These are phyloP conservation scores for Sebastes melanostomus DNA, from an alignment of 2,797 vertebrate genomes.

Conservation along the genomic window DNA sequence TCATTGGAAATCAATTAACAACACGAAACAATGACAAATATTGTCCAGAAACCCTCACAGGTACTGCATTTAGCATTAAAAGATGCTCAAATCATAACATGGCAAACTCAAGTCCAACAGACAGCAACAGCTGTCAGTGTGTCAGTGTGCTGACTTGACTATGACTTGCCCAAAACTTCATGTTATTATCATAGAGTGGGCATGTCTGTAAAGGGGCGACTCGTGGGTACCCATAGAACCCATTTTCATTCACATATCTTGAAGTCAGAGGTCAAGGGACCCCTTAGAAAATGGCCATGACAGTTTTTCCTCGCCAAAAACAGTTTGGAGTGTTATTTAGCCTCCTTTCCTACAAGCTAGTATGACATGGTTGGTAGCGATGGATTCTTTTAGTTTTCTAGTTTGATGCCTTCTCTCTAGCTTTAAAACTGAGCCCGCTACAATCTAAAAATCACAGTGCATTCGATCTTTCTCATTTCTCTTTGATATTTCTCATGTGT, in stretches of 20 bases:
- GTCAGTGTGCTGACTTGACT: background rate
- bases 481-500: background rate
- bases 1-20: too few species aligned
- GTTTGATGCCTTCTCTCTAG: background rate
- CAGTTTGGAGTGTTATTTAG: too few species aligned
- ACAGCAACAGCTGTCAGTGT: too few species aligned
- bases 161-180: background rate
- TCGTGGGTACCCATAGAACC: background rate
- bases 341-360: background rate
- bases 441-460: background rate
- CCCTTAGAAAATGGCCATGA: too few species aligned
- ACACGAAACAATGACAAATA: too few species aligned
- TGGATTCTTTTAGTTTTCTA: background rate
- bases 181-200: background rate
- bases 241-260: background rate
- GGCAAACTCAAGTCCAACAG: too few species aligned
- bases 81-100: too few species aligned
- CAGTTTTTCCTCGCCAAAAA: too few species aligned
- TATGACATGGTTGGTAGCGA: background rate
- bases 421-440: background rate
- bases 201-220: background rate
- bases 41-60: too few species aligned
- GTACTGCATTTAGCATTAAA: too few species aligned
- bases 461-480: conserved; percentile 1
- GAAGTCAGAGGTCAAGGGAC: background rate